Conservation (phyloP, 2,888 invertebrate genomes). For the Volucella inanis region DNA sequence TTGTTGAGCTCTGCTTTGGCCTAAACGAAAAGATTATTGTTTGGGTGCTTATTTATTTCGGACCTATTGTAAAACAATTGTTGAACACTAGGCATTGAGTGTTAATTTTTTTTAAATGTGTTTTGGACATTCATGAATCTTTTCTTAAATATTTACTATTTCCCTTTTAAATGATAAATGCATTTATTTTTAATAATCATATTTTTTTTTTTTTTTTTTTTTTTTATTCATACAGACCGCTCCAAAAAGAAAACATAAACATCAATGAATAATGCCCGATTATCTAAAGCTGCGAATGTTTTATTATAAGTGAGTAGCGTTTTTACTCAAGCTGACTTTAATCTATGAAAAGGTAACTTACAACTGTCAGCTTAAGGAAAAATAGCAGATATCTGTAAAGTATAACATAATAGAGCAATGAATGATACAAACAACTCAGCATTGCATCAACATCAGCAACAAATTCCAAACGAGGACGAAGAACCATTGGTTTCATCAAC, state of each 20-base stretch:
- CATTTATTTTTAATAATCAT: too few species aligned
- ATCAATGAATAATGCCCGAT: constrained; percentile 20
- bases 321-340: constrained; percentile 11
- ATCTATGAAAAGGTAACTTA: constrained; percentile 3
- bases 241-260: not conserved
- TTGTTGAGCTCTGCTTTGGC: too few species aligned
- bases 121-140: too few species aligned
- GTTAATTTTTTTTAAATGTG: too few species aligned
- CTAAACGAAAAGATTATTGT: too few species aligned
- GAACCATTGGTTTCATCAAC: constrained; percentile 79
- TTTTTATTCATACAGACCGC: constrained; percentile 29
- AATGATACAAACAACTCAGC: constrained; percentile 77
- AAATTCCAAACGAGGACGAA: constrained; percentile 75
- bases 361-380: not conserved
- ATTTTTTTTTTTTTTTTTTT: constrained; percentile 6
- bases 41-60: too few species aligned
- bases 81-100: too few species aligned
- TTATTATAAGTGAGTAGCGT: constrained; percentile 24
- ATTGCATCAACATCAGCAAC: constrained; percentile 72
- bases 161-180: too few species aligned
- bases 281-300: constrained; percentile 45
- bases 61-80: too few species aligned
- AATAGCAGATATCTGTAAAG: constrained; percentile 24
- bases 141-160: too few species aligned
- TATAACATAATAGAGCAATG: constrained; percentile 77